phyloP scores from a whole-genome alignment of 2,113 vertebrate species.

The Tyrannus savana region DNA sequence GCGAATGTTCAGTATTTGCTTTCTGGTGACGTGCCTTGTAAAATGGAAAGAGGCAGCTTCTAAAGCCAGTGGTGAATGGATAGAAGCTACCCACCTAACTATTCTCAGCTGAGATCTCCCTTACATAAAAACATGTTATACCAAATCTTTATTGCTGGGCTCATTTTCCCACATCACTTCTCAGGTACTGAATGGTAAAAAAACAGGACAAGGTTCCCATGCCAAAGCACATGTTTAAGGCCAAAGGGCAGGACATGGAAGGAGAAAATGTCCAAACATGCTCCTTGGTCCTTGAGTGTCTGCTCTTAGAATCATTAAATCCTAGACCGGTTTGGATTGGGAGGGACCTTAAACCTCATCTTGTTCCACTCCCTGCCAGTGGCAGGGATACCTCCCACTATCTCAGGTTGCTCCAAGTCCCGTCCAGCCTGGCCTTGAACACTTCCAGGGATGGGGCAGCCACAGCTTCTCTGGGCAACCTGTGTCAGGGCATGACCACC shows the following conservation, averaged over 20 bases:
- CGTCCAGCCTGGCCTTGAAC: background rate
- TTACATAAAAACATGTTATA: background rate
- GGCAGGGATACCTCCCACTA: background rate
- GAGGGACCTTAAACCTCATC: rapidly evolving
- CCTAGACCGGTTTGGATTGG: background rate
- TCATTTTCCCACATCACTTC: background rate
- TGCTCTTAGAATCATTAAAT: background rate
- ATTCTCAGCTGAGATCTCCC: background rate
- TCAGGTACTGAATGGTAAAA: background rate
- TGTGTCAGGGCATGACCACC: background rate
- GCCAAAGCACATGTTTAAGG: background rate
- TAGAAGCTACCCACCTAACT: background rate
- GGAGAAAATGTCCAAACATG: background rate
- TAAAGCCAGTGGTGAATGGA: background rate
- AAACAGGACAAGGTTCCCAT: background rate
- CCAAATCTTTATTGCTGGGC: background rate
- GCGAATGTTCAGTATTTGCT: background rate
- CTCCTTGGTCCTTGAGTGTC: background rate
- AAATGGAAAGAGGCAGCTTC: background rate
- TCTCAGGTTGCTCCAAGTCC: background rate
- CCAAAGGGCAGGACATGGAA: background rate
- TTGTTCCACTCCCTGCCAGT: too few species aligned
- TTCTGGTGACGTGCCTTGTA: background rate
- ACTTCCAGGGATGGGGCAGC: background rate
- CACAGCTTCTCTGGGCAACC: background rate